Conservation (phyloP, 2,797 vertebrate species). For the Eulemur coronatus region DNA sequence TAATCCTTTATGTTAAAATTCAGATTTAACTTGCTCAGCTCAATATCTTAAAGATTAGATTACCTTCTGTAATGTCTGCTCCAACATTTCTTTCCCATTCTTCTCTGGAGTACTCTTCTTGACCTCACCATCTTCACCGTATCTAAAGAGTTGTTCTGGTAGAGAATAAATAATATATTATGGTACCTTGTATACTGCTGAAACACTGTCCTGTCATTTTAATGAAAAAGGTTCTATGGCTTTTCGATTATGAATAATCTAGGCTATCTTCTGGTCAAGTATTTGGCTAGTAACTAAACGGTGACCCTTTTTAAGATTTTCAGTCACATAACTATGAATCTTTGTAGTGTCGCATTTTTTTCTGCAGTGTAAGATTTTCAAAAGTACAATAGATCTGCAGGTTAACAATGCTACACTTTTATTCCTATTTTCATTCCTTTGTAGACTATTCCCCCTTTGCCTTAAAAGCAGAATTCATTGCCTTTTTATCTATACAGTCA, state of each 20-base stretch:
- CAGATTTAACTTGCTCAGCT: constrained; percentile 76
- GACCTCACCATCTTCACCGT: constrained; percentile 85
- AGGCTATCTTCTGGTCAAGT: constrained; percentile 86
- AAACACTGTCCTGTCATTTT: constrained; percentile 75
- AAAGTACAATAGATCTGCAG: constrained; percentile 85
- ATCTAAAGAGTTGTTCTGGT: constrained; percentile 88
- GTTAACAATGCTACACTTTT: constrained; percentile 86
- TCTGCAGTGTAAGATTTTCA: constrained; percentile 83
- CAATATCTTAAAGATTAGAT: constrained; percentile 79
- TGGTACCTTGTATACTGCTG: constrained; percentile 81
- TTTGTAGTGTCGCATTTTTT: constrained; percentile 79
- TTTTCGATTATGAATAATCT: constrained; percentile 88
- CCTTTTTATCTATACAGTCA: constrained; percentile 87
- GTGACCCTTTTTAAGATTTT: constrained; percentile 82
- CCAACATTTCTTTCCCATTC: constrained; percentile 85
- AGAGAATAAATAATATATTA: constrained; percentile 88
- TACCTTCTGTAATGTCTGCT: constrained; percentile 92
- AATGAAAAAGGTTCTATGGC: constrained; percentile 78
- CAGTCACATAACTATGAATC: constrained; percentile 83
- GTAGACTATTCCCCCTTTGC: constrained; percentile 84
- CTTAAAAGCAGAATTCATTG: constrained; percentile 86
- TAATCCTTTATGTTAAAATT: constrained; percentile 78
- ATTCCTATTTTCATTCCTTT: constrained; percentile 86
- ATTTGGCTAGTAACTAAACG: constrained; percentile 80
- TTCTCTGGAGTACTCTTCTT: constrained; percentile 89